These are phyloP conservation scores for Cheilosia grossa DNA, from an alignment of 2,888 invertebrate genomes.

Conservation along the genomic window DNA sequence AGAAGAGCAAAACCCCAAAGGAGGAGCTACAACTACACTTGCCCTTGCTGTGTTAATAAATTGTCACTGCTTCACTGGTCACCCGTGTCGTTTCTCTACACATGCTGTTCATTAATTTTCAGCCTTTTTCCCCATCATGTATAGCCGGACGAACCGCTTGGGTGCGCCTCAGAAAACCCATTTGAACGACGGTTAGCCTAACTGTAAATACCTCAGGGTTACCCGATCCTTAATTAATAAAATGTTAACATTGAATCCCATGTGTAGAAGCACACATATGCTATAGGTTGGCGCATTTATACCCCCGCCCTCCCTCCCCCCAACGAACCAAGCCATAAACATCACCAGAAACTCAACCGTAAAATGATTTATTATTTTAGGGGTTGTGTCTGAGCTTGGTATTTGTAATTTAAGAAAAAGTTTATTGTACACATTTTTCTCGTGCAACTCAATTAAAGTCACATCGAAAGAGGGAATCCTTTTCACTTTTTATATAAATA, in stretches of 20 bases:
- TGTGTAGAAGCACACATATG: conserved; percentile 68
- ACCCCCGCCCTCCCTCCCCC: background rate
- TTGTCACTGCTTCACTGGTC: conserved; percentile 62
- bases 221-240: conserved; percentile 63
- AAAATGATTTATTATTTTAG: conserved; percentile 62
- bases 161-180: conserved; percentile 23
- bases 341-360: conserved; percentile 60
- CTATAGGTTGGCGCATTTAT: background rate
- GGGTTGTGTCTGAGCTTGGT: conserved; percentile 3
- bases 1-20: conserved; percentile 20
- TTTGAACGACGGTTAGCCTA: conserved; percentile 64
- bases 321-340: conserved; percentile 31
- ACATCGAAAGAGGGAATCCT: conserved; percentile 1
- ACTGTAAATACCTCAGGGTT: conserved; percentile 64
- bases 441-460: conserved; percentile 43
- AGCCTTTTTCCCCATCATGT: conserved; percentile 4
- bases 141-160: conserved; percentile 14
- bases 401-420: background rate
- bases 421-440: conserved; percentile 17
- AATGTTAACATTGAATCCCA: conserved; percentile 49
- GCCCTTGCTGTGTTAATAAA: conserved; percentile 52
- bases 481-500: background rate
- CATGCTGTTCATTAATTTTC: conserved; percentile 57
- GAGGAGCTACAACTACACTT: background rate
- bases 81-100: conserved; percentile 22